These are phyloP conservation scores for Rhagium mordax DNA, from an alignment of 2,888 invertebrate genomes.

Conservation along the genomic window DNA sequence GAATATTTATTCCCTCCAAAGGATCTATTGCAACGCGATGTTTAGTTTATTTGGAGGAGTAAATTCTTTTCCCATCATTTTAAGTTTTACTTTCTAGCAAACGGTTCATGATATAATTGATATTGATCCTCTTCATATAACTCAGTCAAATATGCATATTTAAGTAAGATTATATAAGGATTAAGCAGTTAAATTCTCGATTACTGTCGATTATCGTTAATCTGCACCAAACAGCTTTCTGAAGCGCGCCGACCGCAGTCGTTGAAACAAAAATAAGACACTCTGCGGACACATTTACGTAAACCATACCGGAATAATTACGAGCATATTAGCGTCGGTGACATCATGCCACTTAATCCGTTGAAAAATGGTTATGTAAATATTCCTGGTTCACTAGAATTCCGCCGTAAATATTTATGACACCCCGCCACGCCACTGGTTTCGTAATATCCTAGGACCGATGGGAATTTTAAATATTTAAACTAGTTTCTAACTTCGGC, in stretches of 20 bases:
- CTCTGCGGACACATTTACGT: background rate
- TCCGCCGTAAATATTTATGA: background rate
- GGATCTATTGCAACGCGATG: too few species aligned
- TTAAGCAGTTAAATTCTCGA: too few species aligned
- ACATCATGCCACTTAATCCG: background rate
- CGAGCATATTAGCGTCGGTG: background rate
- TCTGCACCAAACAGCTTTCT: too few species aligned
- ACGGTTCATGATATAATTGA: too few species aligned
- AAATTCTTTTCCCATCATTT: too few species aligned
- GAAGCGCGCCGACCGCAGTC: background rate
- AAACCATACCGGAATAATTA: background rate
- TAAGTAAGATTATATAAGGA: too few species aligned
- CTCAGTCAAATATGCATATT: too few species aligned
- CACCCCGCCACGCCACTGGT: constrained; percentile 1
- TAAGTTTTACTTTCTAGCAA: too few species aligned
- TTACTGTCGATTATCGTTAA: too few species aligned
- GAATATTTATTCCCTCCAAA: too few species aligned
- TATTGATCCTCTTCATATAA: too few species aligned
- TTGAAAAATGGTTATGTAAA: background rate
- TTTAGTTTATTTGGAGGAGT: too few species aligned
- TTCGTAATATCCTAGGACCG: background rate
- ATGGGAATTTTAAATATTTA: constrained; percentile 14
- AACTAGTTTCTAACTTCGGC: constrained; percentile 26
- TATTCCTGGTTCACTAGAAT: background rate
- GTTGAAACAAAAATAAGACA: background rate